These are phyloP conservation scores for Tiliacea citrago DNA, from an alignment of 2,888 invertebrate species.

Conservation along the genomic window DNA sequence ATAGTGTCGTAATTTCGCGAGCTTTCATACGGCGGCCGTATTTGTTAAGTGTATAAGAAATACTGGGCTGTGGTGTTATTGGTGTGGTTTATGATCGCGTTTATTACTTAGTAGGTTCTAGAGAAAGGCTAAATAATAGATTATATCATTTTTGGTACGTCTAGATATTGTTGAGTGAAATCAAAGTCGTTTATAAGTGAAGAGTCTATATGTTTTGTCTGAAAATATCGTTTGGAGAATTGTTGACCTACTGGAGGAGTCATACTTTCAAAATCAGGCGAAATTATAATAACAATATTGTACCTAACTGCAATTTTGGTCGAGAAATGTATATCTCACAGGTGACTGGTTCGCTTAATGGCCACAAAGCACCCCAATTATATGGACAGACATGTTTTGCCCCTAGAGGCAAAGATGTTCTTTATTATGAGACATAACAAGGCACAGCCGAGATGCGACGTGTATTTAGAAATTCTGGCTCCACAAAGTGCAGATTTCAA, in stretches of 20 bases:
- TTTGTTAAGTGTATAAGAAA: conserved; percentile 28
- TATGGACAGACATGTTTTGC: not conserved
- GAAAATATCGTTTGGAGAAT: not conserved
- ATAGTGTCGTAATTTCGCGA: conserved; percentile 21
- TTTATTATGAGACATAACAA: conserved; percentile 20
- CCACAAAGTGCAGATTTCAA: not conserved
- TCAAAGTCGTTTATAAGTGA: not conserved
- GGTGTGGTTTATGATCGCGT: conserved; percentile 19
- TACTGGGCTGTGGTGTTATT: conserved; percentile 13
- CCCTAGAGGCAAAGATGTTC: conserved; percentile 7
- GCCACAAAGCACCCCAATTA: conserved; percentile 26
- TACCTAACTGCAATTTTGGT: not conserved
- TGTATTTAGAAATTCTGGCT: not conserved
- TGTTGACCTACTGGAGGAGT: not conserved
- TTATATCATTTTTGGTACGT: not conserved
- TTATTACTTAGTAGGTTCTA: conserved; percentile 14
- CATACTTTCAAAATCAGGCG: not conserved
- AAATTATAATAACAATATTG: not conserved
- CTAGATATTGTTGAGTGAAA: not conserved
- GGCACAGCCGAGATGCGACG: not conserved
- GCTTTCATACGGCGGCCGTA: conserved; percentile 24
- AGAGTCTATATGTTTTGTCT: not conserved
- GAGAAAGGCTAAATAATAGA: not conserved
- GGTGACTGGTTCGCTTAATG: conserved; percentile 20
- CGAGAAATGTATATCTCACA: not conserved